Evolutionary conservation across 1,140 invertebrate species (phyloP).

Genomic region (Papilio dardanus): DNA sequence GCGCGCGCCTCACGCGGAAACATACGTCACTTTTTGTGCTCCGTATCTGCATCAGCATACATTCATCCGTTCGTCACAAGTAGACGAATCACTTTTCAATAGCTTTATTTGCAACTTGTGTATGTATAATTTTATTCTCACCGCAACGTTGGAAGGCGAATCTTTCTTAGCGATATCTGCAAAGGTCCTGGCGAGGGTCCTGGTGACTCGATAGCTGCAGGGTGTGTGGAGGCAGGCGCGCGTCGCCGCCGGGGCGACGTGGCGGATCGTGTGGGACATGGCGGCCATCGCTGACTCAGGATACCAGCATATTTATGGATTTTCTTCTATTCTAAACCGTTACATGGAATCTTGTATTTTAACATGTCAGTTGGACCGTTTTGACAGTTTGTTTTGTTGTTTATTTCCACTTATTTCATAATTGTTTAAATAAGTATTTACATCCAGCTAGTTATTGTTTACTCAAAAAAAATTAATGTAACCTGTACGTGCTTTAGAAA

Average conservation of each 20-base stretch:
- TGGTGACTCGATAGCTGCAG: constrained; percentile 12
- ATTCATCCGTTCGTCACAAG: too few species aligned
- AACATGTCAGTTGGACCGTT: not conserved
- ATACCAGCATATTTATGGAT: not conserved
- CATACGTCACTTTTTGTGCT: constrained; percentile 58
- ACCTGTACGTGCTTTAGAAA: not conserved
- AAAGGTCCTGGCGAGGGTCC: constrained; percentile 42
- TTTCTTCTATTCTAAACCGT: not conserved
- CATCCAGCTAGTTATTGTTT: not conserved
- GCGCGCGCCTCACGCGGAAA: constrained; percentile 66
- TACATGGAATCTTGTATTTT: not conserved
- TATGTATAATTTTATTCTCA: constrained; percentile 29
- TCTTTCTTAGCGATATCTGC: constrained; percentile 60
- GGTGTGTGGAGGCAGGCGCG: constrained; percentile 40
- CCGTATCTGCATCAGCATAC: constrained; percentile 50
- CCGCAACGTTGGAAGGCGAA: constrained; percentile 48
- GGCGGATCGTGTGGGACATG: constrained; percentile 52
- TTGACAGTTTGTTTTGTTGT: not conserved
- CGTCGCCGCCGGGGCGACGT: constrained; percentile 42
- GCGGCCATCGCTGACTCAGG: constrained; percentile 38
- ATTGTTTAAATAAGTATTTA: not conserved
- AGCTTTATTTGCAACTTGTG: not conserved
- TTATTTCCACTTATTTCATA: not conserved
- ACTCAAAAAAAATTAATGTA: not conserved
- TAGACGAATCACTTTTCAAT: too few species aligned